Evolutionary conservation across 2,797 vertebrate species (phyloP), one percentile per base, ranked within the genome.

Genomic region (Sebastes umbrosus): DNA sequence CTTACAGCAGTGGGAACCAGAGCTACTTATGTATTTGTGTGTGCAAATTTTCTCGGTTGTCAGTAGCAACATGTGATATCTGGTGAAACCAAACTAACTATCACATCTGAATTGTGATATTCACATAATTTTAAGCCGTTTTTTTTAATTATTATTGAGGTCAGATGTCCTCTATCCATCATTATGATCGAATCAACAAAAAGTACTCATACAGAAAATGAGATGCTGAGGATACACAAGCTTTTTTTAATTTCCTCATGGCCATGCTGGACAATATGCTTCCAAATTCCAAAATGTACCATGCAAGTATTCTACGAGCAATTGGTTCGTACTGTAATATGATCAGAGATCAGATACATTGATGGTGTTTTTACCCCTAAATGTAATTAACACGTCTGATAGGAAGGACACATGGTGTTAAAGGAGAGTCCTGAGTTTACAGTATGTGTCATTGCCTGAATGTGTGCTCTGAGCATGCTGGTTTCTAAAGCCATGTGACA

Each of bases 171-270:
- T 50, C 73, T 66, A 58, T 88, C 70, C 39, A 63, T 87, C 75
- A 83, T 84, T 75, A 50, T 36, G 69, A 76, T 58, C 14, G 24
- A 69, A 80, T 79, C 77, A 81, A 72, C 73, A 82, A 72, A 84
- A 83, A 68, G 20, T 78, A 36, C 36, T 66, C 63, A 75, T 11
- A 58, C 54, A 90, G 39, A 43, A 43, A 43, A 87, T 88, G 12
- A 84, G 77, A 80, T 82, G 34, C 22, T 13, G 63, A 75, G 58
- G 39, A 77, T 62, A 77, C 72, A 65, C 52, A 66, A 31, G 58
- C 76, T 59, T 55, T 79, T 39, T 58, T 84, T 75, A 55, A 80
- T 88, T 79, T 80, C 52, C n/a, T 88, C 5, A 20, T 52, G 72
- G 69, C 52, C 16, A 3, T 39, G 10, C 57, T 39, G 59, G 52